These are phyloP conservation scores for Micrastur ruficollis DNA, from an alignment of 2,797 vertebrate genomes.

Conservation along the genomic window DNA sequence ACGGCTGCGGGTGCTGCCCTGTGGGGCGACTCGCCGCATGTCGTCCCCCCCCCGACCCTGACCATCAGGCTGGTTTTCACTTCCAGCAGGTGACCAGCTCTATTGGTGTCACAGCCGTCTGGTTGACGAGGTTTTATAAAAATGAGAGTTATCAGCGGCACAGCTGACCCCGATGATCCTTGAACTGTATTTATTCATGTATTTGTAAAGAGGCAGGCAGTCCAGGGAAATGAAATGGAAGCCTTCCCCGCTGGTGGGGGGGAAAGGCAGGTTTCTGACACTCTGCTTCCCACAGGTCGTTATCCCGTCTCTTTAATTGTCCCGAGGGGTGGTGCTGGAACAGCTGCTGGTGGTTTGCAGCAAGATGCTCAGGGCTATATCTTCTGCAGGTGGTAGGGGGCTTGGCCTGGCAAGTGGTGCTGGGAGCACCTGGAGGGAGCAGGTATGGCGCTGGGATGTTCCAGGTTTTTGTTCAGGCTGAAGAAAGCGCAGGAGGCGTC, in stretches of 20 bases:
- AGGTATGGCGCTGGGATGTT: accelerated
- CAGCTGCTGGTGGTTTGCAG: background rate
- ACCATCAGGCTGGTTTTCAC: background rate
- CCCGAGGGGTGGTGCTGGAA: background rate
- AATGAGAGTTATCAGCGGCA: background rate
- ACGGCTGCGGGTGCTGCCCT: accelerated
- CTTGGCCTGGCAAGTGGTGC: accelerated
- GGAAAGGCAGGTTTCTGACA: background rate
- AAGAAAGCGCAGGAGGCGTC: background rate
- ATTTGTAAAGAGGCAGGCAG: background rate
- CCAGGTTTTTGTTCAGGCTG: background rate
- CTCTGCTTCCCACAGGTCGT: accelerated
- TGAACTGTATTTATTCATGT: background rate
- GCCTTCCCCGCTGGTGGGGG: accelerated
- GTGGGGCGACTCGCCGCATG: background rate
- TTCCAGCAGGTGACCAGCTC: background rate
- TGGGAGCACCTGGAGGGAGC: accelerated
- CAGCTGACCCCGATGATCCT: background rate
- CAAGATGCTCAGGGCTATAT: background rate
- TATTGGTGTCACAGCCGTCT: background rate
- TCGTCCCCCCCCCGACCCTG: background rate
- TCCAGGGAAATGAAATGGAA: background rate
- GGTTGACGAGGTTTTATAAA: background rate
- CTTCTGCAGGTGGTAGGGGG: background rate
- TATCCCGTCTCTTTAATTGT: background rate